phyloP scores from a whole-genome alignment of 2,888 invertebrate species.

The Toxonevra muliebris region DNA sequence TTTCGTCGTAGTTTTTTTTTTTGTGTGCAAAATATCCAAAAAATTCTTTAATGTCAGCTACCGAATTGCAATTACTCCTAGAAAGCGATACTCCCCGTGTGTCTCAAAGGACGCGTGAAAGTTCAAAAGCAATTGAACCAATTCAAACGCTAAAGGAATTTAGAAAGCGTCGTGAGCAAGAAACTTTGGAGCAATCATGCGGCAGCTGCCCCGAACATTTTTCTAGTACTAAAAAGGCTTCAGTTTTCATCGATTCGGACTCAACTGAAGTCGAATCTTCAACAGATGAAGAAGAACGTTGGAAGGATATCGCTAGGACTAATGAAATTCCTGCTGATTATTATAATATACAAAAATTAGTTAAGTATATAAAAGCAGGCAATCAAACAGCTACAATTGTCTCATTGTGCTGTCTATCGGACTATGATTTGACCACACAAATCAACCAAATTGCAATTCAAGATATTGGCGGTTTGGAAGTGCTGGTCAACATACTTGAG shows the following conservation, averaged over 20 bases:
- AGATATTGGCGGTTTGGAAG: conserved; percentile 91
- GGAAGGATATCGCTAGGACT: conserved; percentile 70
- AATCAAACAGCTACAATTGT: conserved; percentile 96
- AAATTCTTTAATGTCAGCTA: too few relatives aligned
- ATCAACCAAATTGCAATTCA: conserved; percentile 86
- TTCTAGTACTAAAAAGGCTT: conserved; percentile 44
- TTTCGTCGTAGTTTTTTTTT: too few relatives aligned
- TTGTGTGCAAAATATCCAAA: too few relatives aligned
- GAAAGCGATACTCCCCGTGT: too few relatives aligned
- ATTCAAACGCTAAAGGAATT: too few relatives aligned
- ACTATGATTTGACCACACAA: conserved; percentile 84
- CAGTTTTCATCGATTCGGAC: conserved; percentile 58
- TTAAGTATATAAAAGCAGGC: conserved; percentile 94
- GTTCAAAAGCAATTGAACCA: too few relatives aligned
- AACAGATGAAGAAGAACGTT: conserved; percentile 73
- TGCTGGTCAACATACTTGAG: conserved; percentile 90
- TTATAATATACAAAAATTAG: conserved; percentile 94
- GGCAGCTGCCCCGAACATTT: conserved; percentile 58
- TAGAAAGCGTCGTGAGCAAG: too few relatives aligned
- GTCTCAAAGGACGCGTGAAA: too few relatives aligned
- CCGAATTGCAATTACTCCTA: too few relatives aligned
- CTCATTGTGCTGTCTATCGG: conserved; percentile 87
- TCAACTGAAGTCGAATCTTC: conserved; percentile 66
- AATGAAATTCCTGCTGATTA: conserved; percentile 88
- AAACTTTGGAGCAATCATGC: conserved; percentile 36